A percentile compares a stretch with the other conserved stretches of the same genome.
These are phyloP conservation scores for Dorcus hopei DNA, from an alignment of 2,888 invertebrate genomes.

Conservation along the genomic window DNA sequence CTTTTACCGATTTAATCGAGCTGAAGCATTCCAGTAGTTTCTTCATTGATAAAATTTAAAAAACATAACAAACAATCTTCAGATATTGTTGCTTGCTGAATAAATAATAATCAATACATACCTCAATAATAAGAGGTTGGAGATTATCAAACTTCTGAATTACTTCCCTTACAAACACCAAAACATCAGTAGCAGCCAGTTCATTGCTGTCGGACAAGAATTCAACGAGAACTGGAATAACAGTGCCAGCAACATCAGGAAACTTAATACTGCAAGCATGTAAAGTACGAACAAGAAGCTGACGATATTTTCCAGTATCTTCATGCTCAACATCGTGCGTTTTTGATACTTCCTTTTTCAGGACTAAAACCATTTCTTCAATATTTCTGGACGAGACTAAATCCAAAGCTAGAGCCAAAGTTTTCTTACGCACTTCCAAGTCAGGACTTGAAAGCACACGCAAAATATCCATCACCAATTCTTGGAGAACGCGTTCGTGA, in stretches of 20 bases:
- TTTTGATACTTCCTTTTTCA: constrained; percentile 91
- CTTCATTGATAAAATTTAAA: constrained; percentile 37
- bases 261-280: constrained; percentile 94
- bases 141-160: constrained; percentile 87
- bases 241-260: constrained; percentile 90
- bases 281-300: constrained; percentile 90
- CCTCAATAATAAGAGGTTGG: constrained; percentile 77
- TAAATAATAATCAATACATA: constrained; percentile 32
- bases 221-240: constrained; percentile 93
- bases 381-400: constrained; percentile 89
- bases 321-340: constrained; percentile 86
- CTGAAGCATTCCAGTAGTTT: constrained; percentile 78
- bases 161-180: constrained; percentile 94
- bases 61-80: not conserved
- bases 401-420: constrained; percentile 67
- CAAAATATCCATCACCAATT: constrained; percentile 96
- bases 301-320: constrained; percentile 93
- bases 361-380: constrained; percentile 89
- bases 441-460: constrained; percentile 90
- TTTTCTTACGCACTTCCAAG: constrained; percentile 72
- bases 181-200: constrained; percentile 88
- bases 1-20: constrained; percentile 84
- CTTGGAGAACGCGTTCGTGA: constrained; percentile 83
- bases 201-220: constrained; percentile 88
- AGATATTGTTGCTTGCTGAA: too few species aligned